These are phyloP conservation scores for Folsomia candida DNA, from an alignment of 2,888 invertebrate species.

Conservation along the genomic window DNA sequence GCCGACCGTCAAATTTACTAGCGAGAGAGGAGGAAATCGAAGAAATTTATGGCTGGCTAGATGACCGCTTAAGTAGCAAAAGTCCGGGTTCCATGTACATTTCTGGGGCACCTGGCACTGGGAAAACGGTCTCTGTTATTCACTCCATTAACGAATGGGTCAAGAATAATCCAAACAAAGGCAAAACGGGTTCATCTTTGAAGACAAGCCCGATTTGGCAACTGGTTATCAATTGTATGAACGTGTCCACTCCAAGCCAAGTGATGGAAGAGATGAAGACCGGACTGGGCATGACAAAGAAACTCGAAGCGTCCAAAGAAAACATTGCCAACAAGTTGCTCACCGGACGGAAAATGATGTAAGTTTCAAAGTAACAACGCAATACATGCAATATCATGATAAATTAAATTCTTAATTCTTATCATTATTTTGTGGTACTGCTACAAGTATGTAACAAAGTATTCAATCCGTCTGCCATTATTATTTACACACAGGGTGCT, in stretches of 20 bases:
- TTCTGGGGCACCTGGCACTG: constrained; percentile 96
- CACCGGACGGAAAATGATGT: constrained; percentile 69
- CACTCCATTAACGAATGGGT: constrained; percentile 66
- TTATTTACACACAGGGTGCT: too few relatives aligned
- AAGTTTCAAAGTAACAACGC: constrained; percentile 55
- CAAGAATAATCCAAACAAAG: neutral
- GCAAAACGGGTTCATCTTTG: neutral
- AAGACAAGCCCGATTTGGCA: neutral
- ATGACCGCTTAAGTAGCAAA: constrained; percentile 63
- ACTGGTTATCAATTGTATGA: constrained; percentile 83
- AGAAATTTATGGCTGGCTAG: constrained; percentile 68
- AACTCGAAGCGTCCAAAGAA: constrained; percentile 65
- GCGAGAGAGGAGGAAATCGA: constrained; percentile 78
- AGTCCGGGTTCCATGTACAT: constrained; percentile 83
- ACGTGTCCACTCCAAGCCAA: constrained; percentile 75
- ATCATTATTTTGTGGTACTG: too few relatives aligned
- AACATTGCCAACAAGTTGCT: constrained; percentile 67
- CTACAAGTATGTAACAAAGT: too few relatives aligned
- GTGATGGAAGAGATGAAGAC: constrained; percentile 75
- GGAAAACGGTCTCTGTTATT: constrained; percentile 85
- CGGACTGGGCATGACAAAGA: constrained; percentile 63
- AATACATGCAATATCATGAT: too few relatives aligned
- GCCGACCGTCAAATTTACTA: constrained; percentile 60
- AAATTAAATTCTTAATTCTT: too few relatives aligned
- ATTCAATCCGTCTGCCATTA: too few relatives aligned